Evolutionary conservation across 37 sponge, comb jelly and placozoan species (phyloP).

Genomic region (Hormiphora californensis): DNA sequence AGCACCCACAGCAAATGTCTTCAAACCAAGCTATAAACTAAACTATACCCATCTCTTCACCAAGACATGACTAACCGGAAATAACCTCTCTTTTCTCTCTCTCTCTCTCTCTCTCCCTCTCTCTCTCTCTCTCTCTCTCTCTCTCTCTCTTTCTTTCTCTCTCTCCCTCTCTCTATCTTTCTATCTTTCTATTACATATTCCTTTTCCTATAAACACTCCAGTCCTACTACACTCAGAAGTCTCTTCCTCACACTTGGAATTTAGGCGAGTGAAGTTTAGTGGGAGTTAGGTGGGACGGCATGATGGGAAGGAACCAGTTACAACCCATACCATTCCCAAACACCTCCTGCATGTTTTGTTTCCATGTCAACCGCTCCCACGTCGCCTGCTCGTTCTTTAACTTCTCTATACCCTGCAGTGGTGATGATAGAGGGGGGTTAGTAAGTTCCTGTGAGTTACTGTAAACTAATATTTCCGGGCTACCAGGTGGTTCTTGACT

Average conservation of each 20-base stretch:
- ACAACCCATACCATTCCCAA: slow-evolving; percentile 67
- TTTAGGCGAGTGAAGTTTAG: background rate
- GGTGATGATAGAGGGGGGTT: background rate
- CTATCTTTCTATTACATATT: too few relatives aligned
- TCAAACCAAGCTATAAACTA: too few relatives aligned
- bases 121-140: too few relatives aligned
- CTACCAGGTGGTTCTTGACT: too few relatives aligned
- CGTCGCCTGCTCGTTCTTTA: slow-evolving; percentile 29
- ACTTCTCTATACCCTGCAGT: slow-evolving; percentile 59
- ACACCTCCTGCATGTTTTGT: slow-evolving; percentile 75
- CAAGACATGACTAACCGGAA: too few relatives aligned
- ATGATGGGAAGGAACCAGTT: slow-evolving; percentile 80
- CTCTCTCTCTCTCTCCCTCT: too few relatives aligned
- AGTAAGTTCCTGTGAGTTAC: background rate
- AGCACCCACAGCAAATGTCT: too few relatives aligned
- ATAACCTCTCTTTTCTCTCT: too few relatives aligned
- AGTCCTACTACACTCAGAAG: background rate
- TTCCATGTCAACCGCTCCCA: slow-evolving; percentile 38
- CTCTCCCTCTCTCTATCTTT: too few relatives aligned
- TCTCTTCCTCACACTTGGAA: background rate
- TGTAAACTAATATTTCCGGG: too few relatives aligned
- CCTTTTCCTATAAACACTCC: background rate
- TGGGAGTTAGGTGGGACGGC: slow-evolving; percentile 56
- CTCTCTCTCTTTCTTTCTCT: too few relatives aligned
- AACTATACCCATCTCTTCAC: too few relatives aligned